Evolutionary conservation across 1,140 invertebrate genomes (phyloP).

Genomic region (Lamellibrachia luymesi): DNA sequence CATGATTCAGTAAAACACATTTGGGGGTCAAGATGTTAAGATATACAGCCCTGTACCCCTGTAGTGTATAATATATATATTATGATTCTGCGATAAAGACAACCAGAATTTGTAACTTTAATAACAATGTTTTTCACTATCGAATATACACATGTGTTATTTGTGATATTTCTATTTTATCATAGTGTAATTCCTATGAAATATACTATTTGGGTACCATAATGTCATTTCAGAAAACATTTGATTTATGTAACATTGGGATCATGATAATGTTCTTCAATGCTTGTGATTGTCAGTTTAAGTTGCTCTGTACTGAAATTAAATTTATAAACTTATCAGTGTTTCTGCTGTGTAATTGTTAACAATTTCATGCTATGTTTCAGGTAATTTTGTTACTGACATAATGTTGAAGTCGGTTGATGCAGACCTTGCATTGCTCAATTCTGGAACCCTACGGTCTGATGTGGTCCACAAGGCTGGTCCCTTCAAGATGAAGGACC

Average conservation of each 20-base stretch:
- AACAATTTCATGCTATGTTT: slow-evolving; percentile 24
- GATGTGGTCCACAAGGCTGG: slow-evolving; percentile 73
- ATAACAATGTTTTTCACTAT: no score
- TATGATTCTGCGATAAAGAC: no score
- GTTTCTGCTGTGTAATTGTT: not conserved
- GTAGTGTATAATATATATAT: no score
- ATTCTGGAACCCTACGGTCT: slow-evolving; percentile 82
- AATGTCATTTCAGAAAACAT: not conserved
- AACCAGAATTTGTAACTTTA: not conserved
- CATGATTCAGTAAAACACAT: no score
- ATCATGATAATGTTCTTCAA: no score
- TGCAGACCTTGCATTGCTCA: slow-evolving; percentile 79
- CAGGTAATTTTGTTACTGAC: slow-evolving; percentile 86
- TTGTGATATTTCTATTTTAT: slow-evolving; percentile 27
- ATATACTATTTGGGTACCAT: no score
- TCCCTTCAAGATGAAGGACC: slow-evolving; percentile 77
- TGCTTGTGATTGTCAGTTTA: not conserved
- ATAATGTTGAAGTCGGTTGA: slow-evolving; percentile 79
- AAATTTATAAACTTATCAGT: slow-evolving; percentile 10
- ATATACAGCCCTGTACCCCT: no score
- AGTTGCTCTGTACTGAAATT: not conserved
- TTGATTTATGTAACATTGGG: not conserved
- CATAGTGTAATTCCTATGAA: slow-evolving; percentile 16
- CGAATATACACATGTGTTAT: no score
- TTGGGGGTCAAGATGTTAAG: no score